Evolutionary conservation across 2,797 vertebrate genomes (phyloP).

Genomic region (Tangara arthus): DNA sequence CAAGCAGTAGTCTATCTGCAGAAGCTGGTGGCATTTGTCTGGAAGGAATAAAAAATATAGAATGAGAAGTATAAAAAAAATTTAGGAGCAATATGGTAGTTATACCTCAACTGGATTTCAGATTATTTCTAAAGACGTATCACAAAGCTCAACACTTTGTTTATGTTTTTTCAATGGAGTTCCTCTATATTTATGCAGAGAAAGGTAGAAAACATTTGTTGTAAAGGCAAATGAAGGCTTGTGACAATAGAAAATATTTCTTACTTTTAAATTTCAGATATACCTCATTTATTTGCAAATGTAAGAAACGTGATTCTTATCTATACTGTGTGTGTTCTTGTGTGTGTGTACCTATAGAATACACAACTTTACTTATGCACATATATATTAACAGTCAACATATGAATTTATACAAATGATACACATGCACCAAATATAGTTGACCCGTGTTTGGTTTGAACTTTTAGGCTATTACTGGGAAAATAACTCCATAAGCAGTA

Average conservation of each 20-base stretch:
- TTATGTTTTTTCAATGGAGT: neutral
- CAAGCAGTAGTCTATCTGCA: neutral
- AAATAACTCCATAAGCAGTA: neutral
- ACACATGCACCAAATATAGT: neutral
- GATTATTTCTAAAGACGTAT: neutral
- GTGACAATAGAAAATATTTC: neutral
- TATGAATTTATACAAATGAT: neutral
- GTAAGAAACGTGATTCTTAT: accelerated
- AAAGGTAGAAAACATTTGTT: neutral
- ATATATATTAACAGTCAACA: neutral
- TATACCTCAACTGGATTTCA: neutral
- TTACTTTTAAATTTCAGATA: neutral
- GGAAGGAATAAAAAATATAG: neutral
- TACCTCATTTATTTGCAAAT: neutral
- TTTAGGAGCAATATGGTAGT: neutral
- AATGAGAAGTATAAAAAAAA: neutral
- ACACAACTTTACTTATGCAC: neutral
- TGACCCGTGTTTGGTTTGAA: neutral
- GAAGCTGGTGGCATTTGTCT: neutral
- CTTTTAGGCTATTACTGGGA: neutral
- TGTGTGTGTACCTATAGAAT: neutral
- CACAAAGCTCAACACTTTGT: neutral
- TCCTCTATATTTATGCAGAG: neutral
- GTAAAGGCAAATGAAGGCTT: neutral
- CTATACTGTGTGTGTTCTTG: neutral